Percentiles rank a stretch among this genome's conserved stretches.
Evolutionary conservation across 2,888 invertebrate genomes (phyloP).

Genomic region (Brachylomia viminalis): DNA sequence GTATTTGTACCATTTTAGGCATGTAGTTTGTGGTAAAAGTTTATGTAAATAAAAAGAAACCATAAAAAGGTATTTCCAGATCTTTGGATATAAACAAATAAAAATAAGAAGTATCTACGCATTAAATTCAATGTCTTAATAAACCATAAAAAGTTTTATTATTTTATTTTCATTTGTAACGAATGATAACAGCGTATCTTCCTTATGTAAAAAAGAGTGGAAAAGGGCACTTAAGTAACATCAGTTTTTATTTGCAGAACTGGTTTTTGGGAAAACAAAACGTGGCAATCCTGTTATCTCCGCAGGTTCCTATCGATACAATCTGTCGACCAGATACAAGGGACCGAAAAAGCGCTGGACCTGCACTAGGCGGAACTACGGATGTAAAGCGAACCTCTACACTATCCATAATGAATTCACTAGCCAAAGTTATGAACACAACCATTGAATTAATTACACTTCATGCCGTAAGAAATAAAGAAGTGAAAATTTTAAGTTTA

Average conservation of each 20-base stretch:
- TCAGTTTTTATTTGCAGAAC: conserved; percentile 33
- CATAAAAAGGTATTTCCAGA: neutral
- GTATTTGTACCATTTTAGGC: neutral
- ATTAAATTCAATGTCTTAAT: neutral
- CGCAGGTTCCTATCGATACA: conserved; percentile 49
- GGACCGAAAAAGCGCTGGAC: conserved; percentile 44
- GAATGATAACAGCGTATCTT: neutral
- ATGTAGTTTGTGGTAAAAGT: neutral
- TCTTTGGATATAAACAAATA: neutral
- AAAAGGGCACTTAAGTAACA: neutral
- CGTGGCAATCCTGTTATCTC: conserved; percentile 58
- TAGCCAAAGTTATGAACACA: neutral
- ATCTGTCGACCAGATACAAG: conserved; percentile 17
- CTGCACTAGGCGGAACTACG: conserved; percentile 28
- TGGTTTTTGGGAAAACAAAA: conserved; percentile 43
- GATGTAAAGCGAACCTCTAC: conserved; percentile 38
- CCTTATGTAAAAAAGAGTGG: no score
- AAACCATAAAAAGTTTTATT: neutral
- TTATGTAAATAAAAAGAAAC: neutral
- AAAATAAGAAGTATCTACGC: neutral
- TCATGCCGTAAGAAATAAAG: neutral
- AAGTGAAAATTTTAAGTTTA: neutral
- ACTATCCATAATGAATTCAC: neutral
- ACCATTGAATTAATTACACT: conserved; percentile 1
- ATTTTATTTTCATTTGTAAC: neutral